These are phyloP conservation scores for Temnothorax unifasciatus DNA, from an alignment of 2,888 invertebrate genomes.

Conservation along the genomic window DNA sequence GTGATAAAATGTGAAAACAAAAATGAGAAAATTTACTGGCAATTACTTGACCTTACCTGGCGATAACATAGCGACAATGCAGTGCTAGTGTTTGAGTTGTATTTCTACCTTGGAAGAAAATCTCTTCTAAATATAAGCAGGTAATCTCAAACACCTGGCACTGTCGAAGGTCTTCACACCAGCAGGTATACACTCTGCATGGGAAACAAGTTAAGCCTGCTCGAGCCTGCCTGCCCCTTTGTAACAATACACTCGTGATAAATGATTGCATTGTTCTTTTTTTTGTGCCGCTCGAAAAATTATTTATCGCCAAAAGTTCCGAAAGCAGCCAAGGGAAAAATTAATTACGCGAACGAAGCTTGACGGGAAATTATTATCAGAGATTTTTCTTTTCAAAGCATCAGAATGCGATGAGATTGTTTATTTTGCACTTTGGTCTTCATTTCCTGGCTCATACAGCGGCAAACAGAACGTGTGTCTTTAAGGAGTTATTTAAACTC, in stretches of 20 bases:
- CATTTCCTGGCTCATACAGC: not conserved
- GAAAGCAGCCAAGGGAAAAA: not conserved
- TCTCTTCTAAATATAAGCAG: slow-evolving; percentile 32
- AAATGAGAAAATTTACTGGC: slow-evolving; percentile 7
- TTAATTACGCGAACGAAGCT: slow-evolving; percentile 30
- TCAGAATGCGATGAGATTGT: not conserved
- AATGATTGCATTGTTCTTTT: slow-evolving; percentile 4
- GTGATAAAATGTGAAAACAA: not conserved
- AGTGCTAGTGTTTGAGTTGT: not conserved
- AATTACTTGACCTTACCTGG: not conserved
- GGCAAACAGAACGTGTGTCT: slow-evolving; percentile 12
- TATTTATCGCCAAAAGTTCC: slow-evolving; percentile 39
- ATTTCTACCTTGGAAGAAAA: slow-evolving; percentile 14
- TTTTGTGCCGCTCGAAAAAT: slow-evolving; percentile 19
- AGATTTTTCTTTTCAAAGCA: not conserved
- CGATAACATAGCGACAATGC: slow-evolving; percentile 1
- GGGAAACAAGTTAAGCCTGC: slow-evolving; percentile 25
- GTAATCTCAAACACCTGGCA: slow-evolving; percentile 36
- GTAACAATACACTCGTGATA: slow-evolving; percentile 32
- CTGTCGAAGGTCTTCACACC: slow-evolving; percentile 27
- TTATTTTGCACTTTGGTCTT: slow-evolving; percentile 21
- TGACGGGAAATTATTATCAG: slow-evolving; percentile 15
- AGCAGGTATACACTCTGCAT: slow-evolving; percentile 20
- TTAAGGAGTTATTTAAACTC: slow-evolving; percentile 19
- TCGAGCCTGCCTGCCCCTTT: not conserved